phyloP scores from a whole-genome alignment of 2,113 vertebrate species.

The Cardinalis cardinalis region DNA sequence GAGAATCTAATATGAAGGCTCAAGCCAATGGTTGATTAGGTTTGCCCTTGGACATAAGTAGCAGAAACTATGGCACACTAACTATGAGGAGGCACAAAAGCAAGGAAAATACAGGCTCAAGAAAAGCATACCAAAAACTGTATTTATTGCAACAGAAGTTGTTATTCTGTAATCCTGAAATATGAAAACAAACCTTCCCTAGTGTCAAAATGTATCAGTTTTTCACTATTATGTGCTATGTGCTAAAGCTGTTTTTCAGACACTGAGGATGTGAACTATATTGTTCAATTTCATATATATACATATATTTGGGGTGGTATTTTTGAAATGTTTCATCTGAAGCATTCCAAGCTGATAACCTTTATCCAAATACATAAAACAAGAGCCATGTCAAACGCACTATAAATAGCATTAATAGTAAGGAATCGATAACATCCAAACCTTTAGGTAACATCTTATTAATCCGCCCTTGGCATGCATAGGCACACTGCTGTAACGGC shows the following conservation, averaged over 20 bases:
- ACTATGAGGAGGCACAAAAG: conserved; percentile 14
- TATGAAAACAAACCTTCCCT: conserved; percentile 9
- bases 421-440: conserved; percentile 56
- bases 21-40: conserved; percentile 8
- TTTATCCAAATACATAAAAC: conserved; percentile 32
- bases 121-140: background rate
- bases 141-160: background rate
- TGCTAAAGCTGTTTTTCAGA: background rate
- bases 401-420: conserved; percentile 47
- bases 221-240: background rate
- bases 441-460: conserved; percentile 47
- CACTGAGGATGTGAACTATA: background rate
- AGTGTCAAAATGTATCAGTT: background rate
- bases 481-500: conserved; percentile 1
- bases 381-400: background rate
- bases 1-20: conserved; percentile 37
- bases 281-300: background rate
- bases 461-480: conserved; percentile 9
- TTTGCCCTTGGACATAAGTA: conserved; percentile 54
- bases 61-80: conserved; percentile 34
- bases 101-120: background rate
- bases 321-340: background rate
- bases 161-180: conserved; percentile 20
- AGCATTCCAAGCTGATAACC: conserved; percentile 16
- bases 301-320: background rate